These are phyloP conservation scores for Agrenia bidenticulata DNA, from an alignment of 2,888 invertebrate species.

Conservation along the genomic window DNA sequence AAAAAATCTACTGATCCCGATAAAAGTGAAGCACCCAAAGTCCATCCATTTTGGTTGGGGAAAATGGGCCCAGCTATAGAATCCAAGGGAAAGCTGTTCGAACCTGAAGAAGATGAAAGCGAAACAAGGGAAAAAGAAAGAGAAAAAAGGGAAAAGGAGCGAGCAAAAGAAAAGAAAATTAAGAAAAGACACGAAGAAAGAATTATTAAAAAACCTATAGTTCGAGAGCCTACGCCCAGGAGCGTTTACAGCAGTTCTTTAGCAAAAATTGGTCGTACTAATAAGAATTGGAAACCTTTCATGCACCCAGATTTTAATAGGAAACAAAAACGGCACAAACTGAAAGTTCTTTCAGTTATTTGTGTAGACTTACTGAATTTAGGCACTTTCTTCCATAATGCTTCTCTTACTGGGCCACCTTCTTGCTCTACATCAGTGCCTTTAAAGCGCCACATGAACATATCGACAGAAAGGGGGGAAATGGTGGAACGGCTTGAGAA, in stretches of 20 bases:
- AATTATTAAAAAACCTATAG: not conserved
- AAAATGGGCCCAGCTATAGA: not conserved
- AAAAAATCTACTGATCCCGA: not conserved
- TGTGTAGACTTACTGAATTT: constrained; percentile 35
- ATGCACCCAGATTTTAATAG: constrained; percentile 17
- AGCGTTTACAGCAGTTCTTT: constrained; percentile 16
- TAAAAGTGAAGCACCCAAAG: constrained; percentile 19
- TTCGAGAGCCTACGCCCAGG: constrained; percentile 22
- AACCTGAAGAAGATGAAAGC: not conserved
- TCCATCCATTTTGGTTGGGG: constrained; percentile 28
- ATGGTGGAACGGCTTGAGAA: constrained; percentile 29
- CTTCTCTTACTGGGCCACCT: constrained; percentile 4
- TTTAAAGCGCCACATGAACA: constrained; percentile 1
- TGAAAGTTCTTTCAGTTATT: constrained; percentile 26
- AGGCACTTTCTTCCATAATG: constrained; percentile 24
- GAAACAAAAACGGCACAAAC: constrained; percentile 23
- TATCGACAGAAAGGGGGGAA: constrained; percentile 3
- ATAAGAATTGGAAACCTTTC: constrained; percentile 27
- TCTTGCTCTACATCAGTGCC: constrained; percentile 26
- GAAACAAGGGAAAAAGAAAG: constrained; percentile 7
- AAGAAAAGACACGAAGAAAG: not conserved
- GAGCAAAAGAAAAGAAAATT: not conserved
- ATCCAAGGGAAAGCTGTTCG: constrained; percentile 13
- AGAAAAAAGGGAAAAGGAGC: constrained; percentile 12
- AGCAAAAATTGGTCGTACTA: not conserved